These are phyloP conservation scores for Drosophila sturtevanti DNA, from an alignment of 1,140 invertebrate genomes.

Conservation along the genomic window DNA sequence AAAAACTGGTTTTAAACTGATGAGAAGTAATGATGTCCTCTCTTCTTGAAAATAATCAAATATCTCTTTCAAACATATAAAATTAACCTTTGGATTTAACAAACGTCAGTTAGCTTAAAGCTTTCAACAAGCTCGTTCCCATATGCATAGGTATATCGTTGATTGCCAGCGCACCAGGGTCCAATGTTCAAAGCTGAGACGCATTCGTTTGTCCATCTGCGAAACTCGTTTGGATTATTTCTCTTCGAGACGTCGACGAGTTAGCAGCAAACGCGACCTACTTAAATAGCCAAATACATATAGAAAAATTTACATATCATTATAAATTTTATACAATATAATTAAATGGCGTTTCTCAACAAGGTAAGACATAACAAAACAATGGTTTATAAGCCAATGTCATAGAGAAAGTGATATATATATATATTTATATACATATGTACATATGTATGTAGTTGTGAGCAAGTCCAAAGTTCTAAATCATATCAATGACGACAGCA, in stretches of 20 bases:
- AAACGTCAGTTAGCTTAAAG: neutral
- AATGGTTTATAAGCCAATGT: neutral
- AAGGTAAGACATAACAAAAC: conserved; percentile 58
- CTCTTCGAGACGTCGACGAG: conserved; percentile 44
- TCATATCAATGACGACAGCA: conserved; percentile 38
- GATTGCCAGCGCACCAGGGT: conserved; percentile 36
- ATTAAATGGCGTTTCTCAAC: conserved; percentile 72
- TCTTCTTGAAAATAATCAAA: too few relatives aligned
- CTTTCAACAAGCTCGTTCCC: neutral
- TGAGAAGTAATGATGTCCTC: too few relatives aligned
- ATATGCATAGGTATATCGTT: conserved; percentile 13
- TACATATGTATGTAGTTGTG: neutral
- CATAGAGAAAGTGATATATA: conserved; percentile 28
- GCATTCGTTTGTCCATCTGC: conserved; percentile 12
- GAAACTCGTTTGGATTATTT: conserved; percentile 60
- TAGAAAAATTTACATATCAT: conserved; percentile 30
- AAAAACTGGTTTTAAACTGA: too few relatives aligned
- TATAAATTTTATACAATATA: conserved; percentile 28
- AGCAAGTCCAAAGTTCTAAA: conserved; percentile 39
- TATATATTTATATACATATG: too few relatives aligned
- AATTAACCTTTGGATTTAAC: neutral
- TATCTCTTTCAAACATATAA: neutral
- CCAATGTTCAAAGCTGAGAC: conserved; percentile 57
- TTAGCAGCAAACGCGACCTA: conserved; percentile 46
- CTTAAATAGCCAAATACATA: conserved; percentile 20